phyloP scores from a whole-genome alignment of 2,888 invertebrate genomes.

The Cerceris rybyensis region DNA sequence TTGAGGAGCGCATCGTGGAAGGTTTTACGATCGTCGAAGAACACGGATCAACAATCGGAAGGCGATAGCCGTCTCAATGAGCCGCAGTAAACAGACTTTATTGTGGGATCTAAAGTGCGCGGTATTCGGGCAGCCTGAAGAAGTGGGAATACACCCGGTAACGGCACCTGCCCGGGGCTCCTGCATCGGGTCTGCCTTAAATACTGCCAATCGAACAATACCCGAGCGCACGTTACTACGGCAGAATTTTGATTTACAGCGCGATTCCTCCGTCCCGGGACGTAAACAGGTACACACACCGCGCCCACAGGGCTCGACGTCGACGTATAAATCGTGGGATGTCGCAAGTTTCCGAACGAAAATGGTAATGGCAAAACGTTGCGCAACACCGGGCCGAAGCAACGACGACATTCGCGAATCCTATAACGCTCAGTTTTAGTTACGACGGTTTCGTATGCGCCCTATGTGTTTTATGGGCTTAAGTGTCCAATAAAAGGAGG shows the following conservation, averaged over 20 bases:
- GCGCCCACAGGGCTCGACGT: constrained; percentile 18
- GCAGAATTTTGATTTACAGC: constrained; percentile 60
- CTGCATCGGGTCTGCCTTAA: constrained; percentile 34
- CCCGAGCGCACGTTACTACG: constrained; percentile 37
- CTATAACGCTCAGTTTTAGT: constrained; percentile 31
- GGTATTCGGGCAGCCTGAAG: constrained; percentile 34
- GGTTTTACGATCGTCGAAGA: constrained; percentile 69
- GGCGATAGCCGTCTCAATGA: constrained; percentile 67
- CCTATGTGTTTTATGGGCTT: constrained; percentile 19
- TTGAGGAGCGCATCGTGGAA: constrained; percentile 26
- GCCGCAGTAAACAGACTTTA: constrained; percentile 68
- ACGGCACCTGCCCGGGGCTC: constrained; percentile 55
- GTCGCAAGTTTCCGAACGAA: constrained; percentile 55
- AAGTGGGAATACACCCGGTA: constrained; percentile 57
- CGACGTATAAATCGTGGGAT: constrained; percentile 58
- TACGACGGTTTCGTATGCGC: constrained; percentile 7
- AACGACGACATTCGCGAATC: constrained; percentile 5
- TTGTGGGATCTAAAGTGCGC: constrained; percentile 47
- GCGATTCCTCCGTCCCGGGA: constrained; percentile 37
- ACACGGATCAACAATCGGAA: constrained; percentile 70
- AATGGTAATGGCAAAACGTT: constrained; percentile 50
- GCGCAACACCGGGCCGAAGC: constrained; percentile 30
- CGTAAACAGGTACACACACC: constrained; percentile 58
- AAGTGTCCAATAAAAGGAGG: constrained; percentile 23
- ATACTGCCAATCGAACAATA: constrained; percentile 51